A percentile compares a stretch with the other conserved stretches of the same genome.
Conservation (phyloP, 2,797 vertebrate genomes). For the Loris lydekkerianus region DNA sequence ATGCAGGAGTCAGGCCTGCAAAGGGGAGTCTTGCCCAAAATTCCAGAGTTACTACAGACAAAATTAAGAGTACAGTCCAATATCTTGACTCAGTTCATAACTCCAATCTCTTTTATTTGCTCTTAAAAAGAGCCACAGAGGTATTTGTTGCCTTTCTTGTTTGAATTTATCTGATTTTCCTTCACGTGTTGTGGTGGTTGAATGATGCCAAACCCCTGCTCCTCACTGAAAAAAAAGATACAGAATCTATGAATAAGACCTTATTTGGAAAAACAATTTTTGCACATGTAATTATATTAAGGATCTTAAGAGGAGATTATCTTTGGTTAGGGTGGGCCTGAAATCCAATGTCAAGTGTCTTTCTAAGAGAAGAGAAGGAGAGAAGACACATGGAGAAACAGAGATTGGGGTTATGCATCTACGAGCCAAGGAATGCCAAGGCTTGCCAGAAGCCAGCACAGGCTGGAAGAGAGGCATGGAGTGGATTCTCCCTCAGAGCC, state of each 20-base stretch:
- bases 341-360: background rate
- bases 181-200: background rate
- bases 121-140: background rate
- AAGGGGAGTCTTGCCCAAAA: background rate
- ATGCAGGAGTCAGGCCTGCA: background rate
- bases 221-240: background rate
- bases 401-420: background rate
- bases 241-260: background rate
- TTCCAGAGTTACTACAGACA: background rate
- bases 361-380: background rate
- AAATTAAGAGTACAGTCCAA: background rate
- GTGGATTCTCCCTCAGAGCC: background rate
- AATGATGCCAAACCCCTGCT: background rate
- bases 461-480: background rate
- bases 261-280: constrained; percentile 17
- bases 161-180: background rate
- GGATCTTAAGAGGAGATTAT: background rate
- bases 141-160: background rate
- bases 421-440: background rate
- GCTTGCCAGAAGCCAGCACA: background rate
- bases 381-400: background rate
- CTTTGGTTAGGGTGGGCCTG: background rate
- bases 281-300: background rate
- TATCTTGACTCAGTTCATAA: background rate
- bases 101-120: background rate